Conservation (phyloP, 2,888 invertebrate genomes). For the Ceraclea dissimilis region DNA sequence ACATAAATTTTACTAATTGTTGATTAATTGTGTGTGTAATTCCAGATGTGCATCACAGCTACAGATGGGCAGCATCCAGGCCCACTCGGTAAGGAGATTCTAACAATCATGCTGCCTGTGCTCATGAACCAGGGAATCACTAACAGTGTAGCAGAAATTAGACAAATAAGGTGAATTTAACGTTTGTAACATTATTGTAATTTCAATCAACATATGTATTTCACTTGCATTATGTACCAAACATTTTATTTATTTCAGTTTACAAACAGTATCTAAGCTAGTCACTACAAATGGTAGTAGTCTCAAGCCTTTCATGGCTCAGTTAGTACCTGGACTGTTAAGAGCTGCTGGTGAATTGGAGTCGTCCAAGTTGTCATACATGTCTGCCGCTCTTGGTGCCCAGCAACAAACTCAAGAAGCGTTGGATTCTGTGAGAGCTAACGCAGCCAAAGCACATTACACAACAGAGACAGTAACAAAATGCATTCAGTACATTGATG, state of each 20-base stretch:
- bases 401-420: constrained; percentile 66
- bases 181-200: not conserved
- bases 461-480: constrained; percentile 83
- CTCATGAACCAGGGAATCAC: constrained; percentile 73
- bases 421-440: constrained; percentile 73
- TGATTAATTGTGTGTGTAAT: not conserved
- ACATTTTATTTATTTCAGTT: constrained; percentile 40
- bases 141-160: constrained; percentile 70
- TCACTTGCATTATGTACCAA: too few relatives aligned
- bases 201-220: too few relatives aligned
- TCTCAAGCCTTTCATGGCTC: constrained; percentile 72
- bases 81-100: constrained; percentile 63
- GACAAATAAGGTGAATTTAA: constrained; percentile 59
- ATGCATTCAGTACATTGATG: constrained; percentile 51
- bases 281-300: constrained; percentile 72
- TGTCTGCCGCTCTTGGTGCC: constrained; percentile 64
- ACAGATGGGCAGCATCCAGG: constrained; percentile 64
- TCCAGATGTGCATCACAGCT: constrained; percentile 61
- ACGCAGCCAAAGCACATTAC: constrained; percentile 75
- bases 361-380: constrained; percentile 67
- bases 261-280: constrained; percentile 80
- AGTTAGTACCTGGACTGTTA: constrained; percentile 75
- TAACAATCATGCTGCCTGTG: constrained; percentile 70
- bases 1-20: not conserved
- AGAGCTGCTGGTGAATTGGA: constrained; percentile 85